Percentiles rank a stretch among this genome's conserved stretches.
Conservation (phyloP, 2,888 invertebrate species). For the Nymphalis urticae region DNA sequence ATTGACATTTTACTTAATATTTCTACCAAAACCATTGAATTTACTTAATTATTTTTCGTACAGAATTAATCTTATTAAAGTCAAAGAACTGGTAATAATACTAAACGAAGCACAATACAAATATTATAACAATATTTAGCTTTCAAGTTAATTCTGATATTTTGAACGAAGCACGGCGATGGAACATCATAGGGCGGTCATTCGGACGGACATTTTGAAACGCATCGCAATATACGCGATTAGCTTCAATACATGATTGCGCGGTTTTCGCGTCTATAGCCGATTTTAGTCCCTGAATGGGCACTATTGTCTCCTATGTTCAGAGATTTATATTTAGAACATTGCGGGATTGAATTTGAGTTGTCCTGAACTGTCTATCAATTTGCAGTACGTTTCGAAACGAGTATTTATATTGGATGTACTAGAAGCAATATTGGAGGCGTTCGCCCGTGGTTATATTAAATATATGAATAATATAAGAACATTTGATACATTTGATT, state of each 20-base stretch:
- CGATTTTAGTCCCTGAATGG: not conserved
- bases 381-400: too few relatives aligned
- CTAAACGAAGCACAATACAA: too few relatives aligned
- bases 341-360: slow-evolving; percentile 4
- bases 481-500: too few relatives aligned
- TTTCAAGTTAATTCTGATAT: not conserved
- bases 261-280: slow-evolving; percentile 22
- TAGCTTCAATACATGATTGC: slow-evolving; percentile 33
- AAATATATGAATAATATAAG: too few relatives aligned
- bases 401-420: too few relatives aligned
- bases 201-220: slow-evolving; percentile 21
- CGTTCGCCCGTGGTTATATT: too few relatives aligned
- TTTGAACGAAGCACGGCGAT: not conserved
- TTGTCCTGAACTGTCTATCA: not conserved
- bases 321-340: slow-evolving; percentile 6
- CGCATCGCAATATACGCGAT: slow-evolving; percentile 30
- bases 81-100: too few relatives aligned
- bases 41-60: too few relatives aligned
- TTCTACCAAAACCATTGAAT: too few relatives aligned
- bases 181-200: slow-evolving; percentile 8
- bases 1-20: too few relatives aligned
- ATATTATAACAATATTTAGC: not conserved
- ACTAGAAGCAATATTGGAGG: too few relatives aligned
- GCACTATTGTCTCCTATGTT: not conserved
- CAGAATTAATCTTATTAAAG: too few relatives aligned